Conservation (phyloP, 64 coral and sea anemone genomes). For the Montipora cactus region DNA sequence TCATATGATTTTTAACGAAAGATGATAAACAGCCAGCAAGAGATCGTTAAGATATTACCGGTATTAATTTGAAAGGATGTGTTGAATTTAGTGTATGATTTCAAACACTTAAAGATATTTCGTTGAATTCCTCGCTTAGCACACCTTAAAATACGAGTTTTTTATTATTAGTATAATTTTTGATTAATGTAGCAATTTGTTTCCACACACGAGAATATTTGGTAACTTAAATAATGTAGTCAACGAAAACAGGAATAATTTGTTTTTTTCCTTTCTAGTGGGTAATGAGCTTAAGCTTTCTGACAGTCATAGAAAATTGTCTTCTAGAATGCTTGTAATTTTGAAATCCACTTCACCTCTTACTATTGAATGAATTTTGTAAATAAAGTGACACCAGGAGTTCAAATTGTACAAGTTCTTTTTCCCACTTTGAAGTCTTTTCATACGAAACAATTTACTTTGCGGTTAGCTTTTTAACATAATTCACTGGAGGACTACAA, state of each 20-base stretch:
- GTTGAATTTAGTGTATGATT: neutral
- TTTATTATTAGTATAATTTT: neutral
- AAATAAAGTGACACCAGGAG: conserved; percentile 10
- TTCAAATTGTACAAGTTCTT: neutral
- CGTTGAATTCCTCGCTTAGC: neutral
- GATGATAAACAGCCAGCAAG: neutral
- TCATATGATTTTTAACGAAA: conserved; percentile 2
- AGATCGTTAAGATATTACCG: neutral
- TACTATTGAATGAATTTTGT: neutral
- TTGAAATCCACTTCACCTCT: neutral
- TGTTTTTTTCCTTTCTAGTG: neutral
- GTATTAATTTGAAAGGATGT: neutral
- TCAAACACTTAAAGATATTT: neutral
- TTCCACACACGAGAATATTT: neutral
- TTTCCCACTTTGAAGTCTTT: neutral
- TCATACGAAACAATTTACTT: neutral
- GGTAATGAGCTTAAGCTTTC: neutral
- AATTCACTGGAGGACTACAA: no score
- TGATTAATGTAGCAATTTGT: neutral
- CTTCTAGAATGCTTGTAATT: neutral
- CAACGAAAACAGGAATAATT: neutral
- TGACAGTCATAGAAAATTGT: neutral
- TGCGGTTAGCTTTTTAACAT: neutral
- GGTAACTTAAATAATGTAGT: neutral
- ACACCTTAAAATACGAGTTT: neutral